Base-by-base conservation (phyloP, 2,888 invertebrate genomes). In the Platycheirus rosarum region DNA sequence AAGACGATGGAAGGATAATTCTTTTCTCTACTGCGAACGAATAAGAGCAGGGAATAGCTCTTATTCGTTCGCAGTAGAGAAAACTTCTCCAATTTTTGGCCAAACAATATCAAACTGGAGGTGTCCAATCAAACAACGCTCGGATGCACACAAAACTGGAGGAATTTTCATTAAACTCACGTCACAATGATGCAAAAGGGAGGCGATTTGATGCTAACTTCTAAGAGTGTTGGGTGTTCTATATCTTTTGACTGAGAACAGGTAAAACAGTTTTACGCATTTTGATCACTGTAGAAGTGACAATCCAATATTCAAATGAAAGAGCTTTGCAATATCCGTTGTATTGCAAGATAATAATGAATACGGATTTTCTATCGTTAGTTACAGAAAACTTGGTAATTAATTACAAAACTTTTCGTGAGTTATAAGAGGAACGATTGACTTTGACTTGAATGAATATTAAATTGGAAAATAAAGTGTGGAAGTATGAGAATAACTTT, bases 91-190 rank as follows among this genome's bases (percentile, higher is more conserved):
- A 60, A 70, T 75, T 75, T 70, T 75, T 70, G 46, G 37, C 37
- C 14, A 23, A 60, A 66, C 23, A 70, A 53, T 70, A 70, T 75
- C 80, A 70, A 75, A 80, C 75, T 70, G 80, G 71, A 80, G 75
- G 70, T 71, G 66, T 80, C 75, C 70, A 80, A 76, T 75, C 75
- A 80, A 80, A 75, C 70, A 70, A 70, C 75, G 70, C 70, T 80
- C 70, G 75, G 80, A 80, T 80, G 80, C 80, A 80, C 69, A 75
- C 75, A 75, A 80, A 80, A 75, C 71, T 66, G 66, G 75, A 57
- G 75, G 75, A 75, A 76, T 80, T 75, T 80, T 80, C 80, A 75
- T 76, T 80, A 80, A 75, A 62, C 53, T 65, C 70, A 32, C 75
- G 65, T 66, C 66, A 37, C 42, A 75, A 53, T 40, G 32, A 48